Evolutionary conservation across 2,888 invertebrate genomes (phyloP).

Genomic region (Brachyptera putata): DNA sequence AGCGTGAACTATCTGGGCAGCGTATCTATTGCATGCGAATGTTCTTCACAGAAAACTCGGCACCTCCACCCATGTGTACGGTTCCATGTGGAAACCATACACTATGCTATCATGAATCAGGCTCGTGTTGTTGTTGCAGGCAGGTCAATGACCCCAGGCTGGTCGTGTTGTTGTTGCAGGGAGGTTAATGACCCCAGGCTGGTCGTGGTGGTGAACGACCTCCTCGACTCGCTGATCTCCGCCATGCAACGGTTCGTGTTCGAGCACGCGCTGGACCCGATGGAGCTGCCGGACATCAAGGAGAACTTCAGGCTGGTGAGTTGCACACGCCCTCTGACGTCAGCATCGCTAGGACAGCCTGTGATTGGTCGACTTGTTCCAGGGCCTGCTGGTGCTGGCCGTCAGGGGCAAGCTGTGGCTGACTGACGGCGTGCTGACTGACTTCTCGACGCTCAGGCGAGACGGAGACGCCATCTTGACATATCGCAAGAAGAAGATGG

Average conservation of each 20-base stretch:
- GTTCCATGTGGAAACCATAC: too few relatives aligned
- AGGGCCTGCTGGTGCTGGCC: conserved; percentile 19
- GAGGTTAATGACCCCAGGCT: neutral
- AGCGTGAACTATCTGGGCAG: too few relatives aligned
- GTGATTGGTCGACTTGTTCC: too few relatives aligned
- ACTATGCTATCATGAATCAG: too few relatives aligned
- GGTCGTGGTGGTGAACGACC: conserved; percentile 6
- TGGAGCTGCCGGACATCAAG: conserved; percentile 6
- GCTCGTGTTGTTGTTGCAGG: too few relatives aligned
- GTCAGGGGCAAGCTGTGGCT: conserved; percentile 14
- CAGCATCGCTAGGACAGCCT: too few relatives aligned
- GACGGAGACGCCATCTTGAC: conserved; percentile 17
- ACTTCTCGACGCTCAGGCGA: conserved; percentile 18
- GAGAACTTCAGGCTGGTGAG: conserved; percentile 10
- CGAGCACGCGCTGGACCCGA: conserved; percentile 17
- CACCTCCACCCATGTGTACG: too few relatives aligned
- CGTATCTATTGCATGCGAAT: too few relatives aligned
- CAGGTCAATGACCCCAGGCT: too few relatives aligned
- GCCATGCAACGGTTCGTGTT: conserved; percentile 7
- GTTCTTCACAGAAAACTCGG: too few relatives aligned
- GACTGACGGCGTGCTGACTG: conserved; percentile 15
- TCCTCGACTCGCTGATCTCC: conserved; percentile 13
- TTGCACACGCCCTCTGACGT: too few relatives aligned
- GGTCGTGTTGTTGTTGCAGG: too few relatives aligned
- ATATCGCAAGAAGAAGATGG: neutral